A percentile compares a stretch with the other conserved stretches of the same genome.
Conservation (phyloP, 2,113 vertebrate genomes). For the Pycnonotus jocosus region DNA sequence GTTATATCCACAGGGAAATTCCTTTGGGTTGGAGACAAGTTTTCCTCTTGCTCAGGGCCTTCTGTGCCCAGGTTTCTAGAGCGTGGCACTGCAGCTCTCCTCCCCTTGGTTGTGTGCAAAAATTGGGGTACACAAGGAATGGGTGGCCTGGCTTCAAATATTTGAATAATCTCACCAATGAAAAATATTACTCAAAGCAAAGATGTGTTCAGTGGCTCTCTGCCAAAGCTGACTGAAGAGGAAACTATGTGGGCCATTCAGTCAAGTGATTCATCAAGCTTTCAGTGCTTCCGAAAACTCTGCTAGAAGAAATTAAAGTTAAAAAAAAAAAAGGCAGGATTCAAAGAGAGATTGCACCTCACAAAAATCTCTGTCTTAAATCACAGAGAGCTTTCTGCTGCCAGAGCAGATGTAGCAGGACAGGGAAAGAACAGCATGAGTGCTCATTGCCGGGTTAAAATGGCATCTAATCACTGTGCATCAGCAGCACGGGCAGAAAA, state of each 20-base stretch:
- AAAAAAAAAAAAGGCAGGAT: neutral
- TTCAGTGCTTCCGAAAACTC: neutral
- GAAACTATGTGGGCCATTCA: slow-evolving; percentile 44
- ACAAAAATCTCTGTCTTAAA: neutral
- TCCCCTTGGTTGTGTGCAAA: neutral
- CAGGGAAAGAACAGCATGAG: neutral
- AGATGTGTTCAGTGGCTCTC: neutral
- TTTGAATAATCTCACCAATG: neutral
- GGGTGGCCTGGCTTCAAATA: neutral
- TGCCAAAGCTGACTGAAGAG: slow-evolving; percentile 48
- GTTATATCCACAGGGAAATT: neutral
- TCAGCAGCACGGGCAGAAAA: neutral
- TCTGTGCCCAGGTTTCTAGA: neutral
- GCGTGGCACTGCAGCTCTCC: neutral
- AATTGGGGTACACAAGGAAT: neutral
- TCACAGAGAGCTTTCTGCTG: neutral
- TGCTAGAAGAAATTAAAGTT: neutral
- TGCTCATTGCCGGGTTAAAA: neutral
- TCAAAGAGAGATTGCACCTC: neutral
- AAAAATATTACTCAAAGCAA: neutral
- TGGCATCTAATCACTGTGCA: neutral
- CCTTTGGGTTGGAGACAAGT: neutral
- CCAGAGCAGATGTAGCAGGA: neutral
- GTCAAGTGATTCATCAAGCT: slow-evolving; percentile 18
- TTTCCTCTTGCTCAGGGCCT: neutral